Percentiles rank a stretch among this genome's conserved stretches.
Conservation (phyloP, 2,888 invertebrate genomes). For the Phalangium opilio region DNA sequence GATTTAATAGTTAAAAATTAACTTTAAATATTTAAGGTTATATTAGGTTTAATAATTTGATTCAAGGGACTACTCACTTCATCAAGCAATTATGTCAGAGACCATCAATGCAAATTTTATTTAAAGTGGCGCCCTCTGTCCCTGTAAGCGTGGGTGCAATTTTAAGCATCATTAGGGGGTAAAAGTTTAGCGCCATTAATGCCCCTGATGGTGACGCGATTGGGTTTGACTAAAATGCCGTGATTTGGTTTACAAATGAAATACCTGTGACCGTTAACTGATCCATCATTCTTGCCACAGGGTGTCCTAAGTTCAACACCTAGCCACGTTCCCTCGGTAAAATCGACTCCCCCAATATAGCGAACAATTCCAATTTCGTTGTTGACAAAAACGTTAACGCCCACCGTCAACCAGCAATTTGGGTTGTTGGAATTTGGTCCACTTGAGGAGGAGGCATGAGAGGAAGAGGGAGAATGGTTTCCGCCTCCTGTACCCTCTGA, state of each 20-base stretch:
- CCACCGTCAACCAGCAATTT: constrained; percentile 27
- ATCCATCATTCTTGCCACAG: constrained; percentile 37
- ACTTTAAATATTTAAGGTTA: no score
- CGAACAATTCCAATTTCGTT: constrained; percentile 30
- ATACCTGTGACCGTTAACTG: constrained; percentile 35
- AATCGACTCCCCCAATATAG: constrained; percentile 32
- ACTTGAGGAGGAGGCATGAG: neutral
- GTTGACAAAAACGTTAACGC: constrained; percentile 35
- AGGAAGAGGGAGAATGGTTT: neutral
- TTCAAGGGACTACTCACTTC: no score
- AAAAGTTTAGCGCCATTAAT: constrained; percentile 35
- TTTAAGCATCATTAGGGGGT: no score
- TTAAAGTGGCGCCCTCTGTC: no score
- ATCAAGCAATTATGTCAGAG: no score
- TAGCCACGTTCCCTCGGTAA: constrained; percentile 37
- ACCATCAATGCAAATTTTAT: no score
- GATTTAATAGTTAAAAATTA: no score
- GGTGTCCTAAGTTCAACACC: constrained; percentile 35
- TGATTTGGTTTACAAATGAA: constrained; percentile 34
- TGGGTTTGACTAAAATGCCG: constrained; percentile 36
- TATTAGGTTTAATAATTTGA: no score
- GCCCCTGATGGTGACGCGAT: constrained; percentile 35
- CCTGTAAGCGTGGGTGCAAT: no score
- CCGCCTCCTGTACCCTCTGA: no score
- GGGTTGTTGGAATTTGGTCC: neutral